Conservation (phyloP, 2,888 invertebrate species). For the Augiades crinisus region DNA sequence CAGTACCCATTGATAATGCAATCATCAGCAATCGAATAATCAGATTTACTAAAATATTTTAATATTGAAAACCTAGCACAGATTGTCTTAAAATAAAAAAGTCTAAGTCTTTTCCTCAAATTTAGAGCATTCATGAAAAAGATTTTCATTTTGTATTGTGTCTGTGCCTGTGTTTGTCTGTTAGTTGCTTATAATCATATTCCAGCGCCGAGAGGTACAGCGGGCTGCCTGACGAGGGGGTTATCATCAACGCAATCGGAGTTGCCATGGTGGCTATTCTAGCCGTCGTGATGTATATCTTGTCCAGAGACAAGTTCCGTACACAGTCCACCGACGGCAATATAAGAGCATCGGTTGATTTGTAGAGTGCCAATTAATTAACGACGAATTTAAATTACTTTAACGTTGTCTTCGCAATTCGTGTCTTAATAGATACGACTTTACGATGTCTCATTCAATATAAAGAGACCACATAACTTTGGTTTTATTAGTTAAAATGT, state of each 20-base stretch:
- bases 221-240: constrained; percentile 83
- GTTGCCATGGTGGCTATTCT: constrained; percentile 83
- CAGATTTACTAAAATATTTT: too few relatives aligned
- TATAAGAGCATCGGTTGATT: constrained; percentile 81
- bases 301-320: constrained; percentile 82
- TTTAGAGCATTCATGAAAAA: neutral
- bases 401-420: neutral
- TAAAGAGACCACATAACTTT: too few relatives aligned
- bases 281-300: constrained; percentile 84
- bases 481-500: too few relatives aligned
- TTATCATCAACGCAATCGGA: constrained; percentile 86
- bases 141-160: constrained; percentile 28
- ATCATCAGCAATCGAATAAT: too few relatives aligned
- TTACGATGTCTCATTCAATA: too few relatives aligned
- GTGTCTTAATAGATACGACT: too few relatives aligned
- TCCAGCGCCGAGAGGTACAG: constrained; percentile 78
- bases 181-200: constrained; percentile 57
- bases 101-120: constrained; percentile 9
- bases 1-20: too few relatives aligned
- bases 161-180: constrained; percentile 37
- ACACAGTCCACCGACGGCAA: constrained; percentile 65
- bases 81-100: too few relatives aligned
- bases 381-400: neutral
- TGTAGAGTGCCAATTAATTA: constrained; percentile 51
- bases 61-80: too few relatives aligned